Conservation (phyloP, 2,797 vertebrate genomes). For the Cheirogaleus major region DNA sequence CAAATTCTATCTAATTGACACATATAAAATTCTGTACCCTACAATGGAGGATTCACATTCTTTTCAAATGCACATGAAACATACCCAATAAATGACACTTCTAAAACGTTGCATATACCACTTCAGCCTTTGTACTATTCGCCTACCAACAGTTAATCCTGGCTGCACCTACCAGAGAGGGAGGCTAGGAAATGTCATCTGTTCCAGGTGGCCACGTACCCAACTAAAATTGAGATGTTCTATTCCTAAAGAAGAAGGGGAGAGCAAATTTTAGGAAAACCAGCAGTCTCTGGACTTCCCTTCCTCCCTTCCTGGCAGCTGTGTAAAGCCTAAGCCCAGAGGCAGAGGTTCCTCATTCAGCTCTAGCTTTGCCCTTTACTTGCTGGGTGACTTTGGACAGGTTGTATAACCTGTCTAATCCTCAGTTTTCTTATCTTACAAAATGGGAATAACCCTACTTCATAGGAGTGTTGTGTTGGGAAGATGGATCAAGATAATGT, state of each 20-base stretch:
- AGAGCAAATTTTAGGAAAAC: background rate
- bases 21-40: background rate
- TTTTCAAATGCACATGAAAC: background rate
- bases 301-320: background rate
- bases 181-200: background rate
- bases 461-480: accelerated
- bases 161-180: background rate
- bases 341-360: too few relatives aligned
- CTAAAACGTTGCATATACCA: background rate
- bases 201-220: background rate
- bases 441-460: background rate
- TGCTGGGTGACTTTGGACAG: background rate
- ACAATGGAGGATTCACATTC: background rate
- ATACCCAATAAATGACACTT: background rate
- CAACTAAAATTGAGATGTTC: background rate
- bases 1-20: background rate
- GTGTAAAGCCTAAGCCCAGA: background rate
- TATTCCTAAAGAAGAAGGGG: background rate
- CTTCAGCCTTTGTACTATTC: accelerated
- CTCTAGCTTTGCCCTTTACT: background rate
- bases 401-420: background rate
- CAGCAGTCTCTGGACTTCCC: background rate
- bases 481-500: background rate
- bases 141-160: background rate
- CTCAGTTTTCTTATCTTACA: background rate